Conservation (phyloP, 1,140 invertebrate genomes). For the Neotoxoptera formosana region DNA sequence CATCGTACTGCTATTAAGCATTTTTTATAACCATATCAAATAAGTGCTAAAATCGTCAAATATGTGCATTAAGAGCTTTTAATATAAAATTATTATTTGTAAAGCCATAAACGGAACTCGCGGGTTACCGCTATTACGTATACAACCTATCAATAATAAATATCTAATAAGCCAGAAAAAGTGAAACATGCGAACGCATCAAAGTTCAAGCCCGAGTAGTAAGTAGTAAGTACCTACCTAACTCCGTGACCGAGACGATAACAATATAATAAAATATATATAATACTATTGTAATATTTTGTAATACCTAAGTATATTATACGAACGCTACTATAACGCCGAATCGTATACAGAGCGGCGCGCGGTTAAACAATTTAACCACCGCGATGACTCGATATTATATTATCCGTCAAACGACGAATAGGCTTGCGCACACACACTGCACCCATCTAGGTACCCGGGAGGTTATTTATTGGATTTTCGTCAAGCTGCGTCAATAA, state of each 20-base stretch:
- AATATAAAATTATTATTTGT: not conserved
- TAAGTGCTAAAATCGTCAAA: not conserved
- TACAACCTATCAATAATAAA: not conserved
- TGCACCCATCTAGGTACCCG: not conserved
- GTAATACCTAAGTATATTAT: not conserved
- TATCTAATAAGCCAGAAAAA: not conserved
- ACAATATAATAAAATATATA: not conserved
- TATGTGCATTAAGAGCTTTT: not conserved
- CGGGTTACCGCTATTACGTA: not conserved
- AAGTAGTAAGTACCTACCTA: not conserved
- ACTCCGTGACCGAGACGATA: not conserved
- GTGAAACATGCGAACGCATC: not conserved
- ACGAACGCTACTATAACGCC: not conserved
- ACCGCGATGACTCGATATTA: not conserved
- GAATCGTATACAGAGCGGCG: not conserved
- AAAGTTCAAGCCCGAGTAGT: not conserved
- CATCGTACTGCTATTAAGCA: not conserved
- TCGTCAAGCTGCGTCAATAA: slow-evolving; percentile 33
- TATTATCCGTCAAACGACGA: not conserved
- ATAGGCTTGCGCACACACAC: not conserved
- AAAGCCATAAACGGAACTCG: not conserved
- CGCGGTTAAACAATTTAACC: not conserved
- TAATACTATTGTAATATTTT: not conserved
- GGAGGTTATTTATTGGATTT: slow-evolving; percentile 26
- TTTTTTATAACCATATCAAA: not conserved